Conservation (phyloP, 2,888 invertebrate genomes). For the Mystacides longicornis region DNA sequence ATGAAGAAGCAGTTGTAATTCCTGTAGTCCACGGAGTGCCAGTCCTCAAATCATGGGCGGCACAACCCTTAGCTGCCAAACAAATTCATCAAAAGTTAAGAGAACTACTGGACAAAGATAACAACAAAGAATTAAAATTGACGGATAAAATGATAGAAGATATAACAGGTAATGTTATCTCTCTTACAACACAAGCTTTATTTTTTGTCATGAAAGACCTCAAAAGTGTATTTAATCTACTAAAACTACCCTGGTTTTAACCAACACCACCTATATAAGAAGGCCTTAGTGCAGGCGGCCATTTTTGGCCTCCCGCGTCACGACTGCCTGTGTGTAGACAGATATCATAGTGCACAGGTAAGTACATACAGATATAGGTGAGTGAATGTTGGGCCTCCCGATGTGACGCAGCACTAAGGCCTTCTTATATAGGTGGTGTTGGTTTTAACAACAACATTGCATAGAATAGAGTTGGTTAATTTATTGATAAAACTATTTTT, state of each 20-base stretch:
- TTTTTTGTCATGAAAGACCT: neutral
- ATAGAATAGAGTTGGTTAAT: too few relatives aligned
- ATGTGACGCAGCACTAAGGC: too few relatives aligned
- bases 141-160: conserved; percentile 61
- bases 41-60: conserved; percentile 76
- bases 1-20: conserved; percentile 70
- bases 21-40: conserved; percentile 85
- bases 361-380: too few relatives aligned
- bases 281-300: neutral
- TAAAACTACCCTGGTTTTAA: neutral
- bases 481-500: too few relatives aligned
- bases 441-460: too few relatives aligned
- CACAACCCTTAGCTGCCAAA: conserved; percentile 69
- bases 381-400: too few relatives aligned
- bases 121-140: conserved; percentile 43
- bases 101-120: conserved; percentile 40
- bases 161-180: conserved; percentile 51
- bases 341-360: too few relatives aligned
- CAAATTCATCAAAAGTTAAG: conserved; percentile 60
- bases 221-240: neutral
- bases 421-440: too few relatives aligned
- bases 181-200: neutral
- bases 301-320: too few relatives aligned
- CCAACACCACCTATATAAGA: neutral
- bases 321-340: too few relatives aligned